These are phyloP conservation scores for Cavia aperea DNA, from an alignment of 2,113 vertebrate genomes.

Conservation along the genomic window DNA sequence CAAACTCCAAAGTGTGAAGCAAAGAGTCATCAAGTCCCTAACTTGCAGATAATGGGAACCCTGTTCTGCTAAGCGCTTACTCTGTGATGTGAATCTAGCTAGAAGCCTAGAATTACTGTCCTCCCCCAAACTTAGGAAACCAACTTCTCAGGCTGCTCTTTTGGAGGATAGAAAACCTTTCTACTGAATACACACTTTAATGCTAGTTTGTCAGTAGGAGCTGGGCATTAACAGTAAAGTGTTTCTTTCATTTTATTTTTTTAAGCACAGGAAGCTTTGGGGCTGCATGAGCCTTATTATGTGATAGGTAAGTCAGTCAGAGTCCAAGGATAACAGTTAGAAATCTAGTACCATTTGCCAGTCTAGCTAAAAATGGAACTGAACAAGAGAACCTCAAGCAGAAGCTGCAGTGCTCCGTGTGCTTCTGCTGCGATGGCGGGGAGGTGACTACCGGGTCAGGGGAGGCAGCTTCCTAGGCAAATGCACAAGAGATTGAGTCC, in stretches of 20 bases:
- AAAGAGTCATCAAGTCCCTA: background rate
- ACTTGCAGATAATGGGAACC: conserved; percentile 31
- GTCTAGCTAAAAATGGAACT: background rate
- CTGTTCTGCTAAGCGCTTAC: conserved; percentile 16
- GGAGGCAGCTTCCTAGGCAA: background rate
- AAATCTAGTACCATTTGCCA: background rate
- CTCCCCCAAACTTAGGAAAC: background rate
- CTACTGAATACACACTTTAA: background rate
- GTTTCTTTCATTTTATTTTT: background rate
- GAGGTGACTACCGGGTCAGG: accelerated
- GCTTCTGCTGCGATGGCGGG: background rate
- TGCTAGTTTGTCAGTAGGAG: background rate
- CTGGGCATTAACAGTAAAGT: background rate
- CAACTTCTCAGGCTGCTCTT: background rate
- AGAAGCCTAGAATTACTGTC: conserved; percentile 16
- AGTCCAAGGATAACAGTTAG: background rate
- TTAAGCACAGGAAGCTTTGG: background rate
- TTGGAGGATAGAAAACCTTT: background rate
- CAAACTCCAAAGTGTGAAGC: conserved; percentile 34
- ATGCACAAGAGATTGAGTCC: background rate
- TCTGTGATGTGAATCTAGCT: background rate
- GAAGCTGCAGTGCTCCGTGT: background rate
- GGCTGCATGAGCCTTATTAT: background rate
- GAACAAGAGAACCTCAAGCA: background rate
- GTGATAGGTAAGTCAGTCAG: background rate